Conservation (phyloP, 1,140 invertebrate species). For the Oedothorax gibbosus region DNA sequence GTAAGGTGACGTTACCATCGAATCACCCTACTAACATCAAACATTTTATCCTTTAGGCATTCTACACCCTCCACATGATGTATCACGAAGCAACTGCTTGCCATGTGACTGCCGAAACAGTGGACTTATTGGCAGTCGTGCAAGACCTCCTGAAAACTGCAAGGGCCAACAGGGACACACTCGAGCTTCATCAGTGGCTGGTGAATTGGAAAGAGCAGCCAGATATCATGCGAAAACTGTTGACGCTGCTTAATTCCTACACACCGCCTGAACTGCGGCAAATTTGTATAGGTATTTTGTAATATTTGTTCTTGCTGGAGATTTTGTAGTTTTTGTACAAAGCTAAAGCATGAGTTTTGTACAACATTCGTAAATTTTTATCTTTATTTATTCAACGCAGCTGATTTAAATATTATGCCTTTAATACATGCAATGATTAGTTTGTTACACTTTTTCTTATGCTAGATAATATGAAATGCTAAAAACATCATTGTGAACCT, state of each 20-base stretch:
- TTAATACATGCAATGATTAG: too few relatives aligned
- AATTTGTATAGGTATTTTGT: slow-evolving; percentile 77
- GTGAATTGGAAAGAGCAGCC: slow-evolving; percentile 81
- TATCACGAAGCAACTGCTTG: slow-evolving; percentile 93
- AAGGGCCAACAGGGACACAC: slow-evolving; percentile 69
- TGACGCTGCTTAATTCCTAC: slow-evolving; percentile 89
- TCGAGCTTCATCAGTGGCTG: slow-evolving; percentile 70
- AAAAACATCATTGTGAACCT: too few relatives aligned
- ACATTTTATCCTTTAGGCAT: slow-evolving; percentile 73
- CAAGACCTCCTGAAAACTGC: slow-evolving; percentile 79
- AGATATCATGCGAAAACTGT: slow-evolving; percentile 84
- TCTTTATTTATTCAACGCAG: too few relatives aligned
- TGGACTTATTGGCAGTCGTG: slow-evolving; percentile 84
- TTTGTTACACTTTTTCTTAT: too few relatives aligned
- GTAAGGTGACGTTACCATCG: too few relatives aligned
- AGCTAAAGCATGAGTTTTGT: too few relatives aligned
- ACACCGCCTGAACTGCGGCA: slow-evolving; percentile 87
- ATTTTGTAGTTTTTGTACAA: too few relatives aligned
- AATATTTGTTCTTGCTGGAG: too few relatives aligned
- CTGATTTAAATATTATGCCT: too few relatives aligned
- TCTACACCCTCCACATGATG: slow-evolving; percentile 91
- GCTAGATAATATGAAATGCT: too few relatives aligned
- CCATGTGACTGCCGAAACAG: slow-evolving; percentile 84
- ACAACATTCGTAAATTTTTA: slow-evolving; percentile 39
- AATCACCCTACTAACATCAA: neutral